Conservation (phyloP, 92 coral and sea anemone genomes). For the Ricordea florida region DNA sequence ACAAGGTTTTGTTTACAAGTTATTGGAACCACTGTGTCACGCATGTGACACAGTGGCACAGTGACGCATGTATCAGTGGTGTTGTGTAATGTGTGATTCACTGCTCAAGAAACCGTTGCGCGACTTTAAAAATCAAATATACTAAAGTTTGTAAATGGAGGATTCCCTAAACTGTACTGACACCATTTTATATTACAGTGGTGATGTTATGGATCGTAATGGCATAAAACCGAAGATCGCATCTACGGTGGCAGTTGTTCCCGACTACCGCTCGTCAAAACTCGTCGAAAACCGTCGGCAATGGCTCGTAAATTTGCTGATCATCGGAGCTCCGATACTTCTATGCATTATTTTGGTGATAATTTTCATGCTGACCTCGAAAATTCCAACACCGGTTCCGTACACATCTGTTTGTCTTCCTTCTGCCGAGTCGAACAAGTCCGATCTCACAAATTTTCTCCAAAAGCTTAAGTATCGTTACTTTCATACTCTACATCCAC, state of each 20-base stretch:
- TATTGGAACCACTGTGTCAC: too few species aligned
- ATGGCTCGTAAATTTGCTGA: neutral
- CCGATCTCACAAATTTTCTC: neutral
- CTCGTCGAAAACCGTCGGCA: neutral
- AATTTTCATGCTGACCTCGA: neutral
- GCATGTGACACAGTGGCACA: too few species aligned
- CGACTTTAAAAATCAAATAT: too few species aligned
- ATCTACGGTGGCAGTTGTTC: neutral
- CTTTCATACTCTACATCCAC: constrained; percentile 17
- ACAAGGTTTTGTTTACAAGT: too few species aligned
- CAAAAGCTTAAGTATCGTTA: neutral
- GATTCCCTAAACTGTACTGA: neutral
- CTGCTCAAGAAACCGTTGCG: too few species aligned
- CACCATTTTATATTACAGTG: neutral
- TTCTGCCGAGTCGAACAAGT: constrained; percentile 23
- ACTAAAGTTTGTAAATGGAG: too few species aligned
- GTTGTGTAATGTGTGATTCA: too few species aligned
- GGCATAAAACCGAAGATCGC: neutral
- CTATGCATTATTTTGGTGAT: neutral
- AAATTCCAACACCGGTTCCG: constrained; percentile 2
- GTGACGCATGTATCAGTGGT: too few species aligned
- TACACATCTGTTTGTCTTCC: neutral
- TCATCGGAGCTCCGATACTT: neutral
- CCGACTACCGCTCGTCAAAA: neutral
- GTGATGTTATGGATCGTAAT: neutral